A percentile compares a stretch with the other conserved stretches of the same genome.
phyloP scores from a whole-genome alignment of 1,140 invertebrate species.

The Coenobita brevimanus region DNA sequence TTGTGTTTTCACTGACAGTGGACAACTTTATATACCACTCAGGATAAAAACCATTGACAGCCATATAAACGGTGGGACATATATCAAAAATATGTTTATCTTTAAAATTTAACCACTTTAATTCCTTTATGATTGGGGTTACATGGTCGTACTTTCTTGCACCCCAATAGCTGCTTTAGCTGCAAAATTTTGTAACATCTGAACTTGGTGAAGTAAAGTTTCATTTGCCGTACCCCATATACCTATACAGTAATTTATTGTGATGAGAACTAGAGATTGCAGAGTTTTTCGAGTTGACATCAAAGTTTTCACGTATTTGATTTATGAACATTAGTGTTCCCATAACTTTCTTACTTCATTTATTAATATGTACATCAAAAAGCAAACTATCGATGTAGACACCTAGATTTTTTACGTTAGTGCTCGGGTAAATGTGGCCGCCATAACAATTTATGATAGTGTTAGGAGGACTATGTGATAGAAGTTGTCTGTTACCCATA shows the following conservation, averaged over 20 bases:
- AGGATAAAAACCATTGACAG: not conserved
- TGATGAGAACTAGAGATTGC: not conserved
- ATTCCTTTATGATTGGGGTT: not conserved
- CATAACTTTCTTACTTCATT: not conserved
- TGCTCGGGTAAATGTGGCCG: not conserved
- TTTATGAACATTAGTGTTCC: not conserved
- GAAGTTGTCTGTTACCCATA: conserved; percentile 18
- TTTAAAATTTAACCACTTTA: not conserved
- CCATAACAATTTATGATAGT: not conserved
- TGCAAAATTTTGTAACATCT: conserved; percentile 10
- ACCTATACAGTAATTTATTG: conserved; percentile 10
- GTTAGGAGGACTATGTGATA: conserved; percentile 11
- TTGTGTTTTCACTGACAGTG: not conserved
- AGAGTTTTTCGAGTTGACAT: conserved; percentile 10
- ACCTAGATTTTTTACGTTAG: not conserved
- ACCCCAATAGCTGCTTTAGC: conserved; percentile 18
- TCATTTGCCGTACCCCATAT: conserved; percentile 7
- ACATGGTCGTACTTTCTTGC: conserved; percentile 5
- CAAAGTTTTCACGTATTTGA: not conserved
- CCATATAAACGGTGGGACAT: not conserved
- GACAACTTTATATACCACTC: not conserved
- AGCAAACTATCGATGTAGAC: not conserved
- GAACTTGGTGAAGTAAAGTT: not conserved
- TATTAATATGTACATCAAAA: not conserved
- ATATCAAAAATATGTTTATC: not conserved